Conservation (phyloP, 2,888 invertebrate species). For the Parelbella ahira region DNA sequence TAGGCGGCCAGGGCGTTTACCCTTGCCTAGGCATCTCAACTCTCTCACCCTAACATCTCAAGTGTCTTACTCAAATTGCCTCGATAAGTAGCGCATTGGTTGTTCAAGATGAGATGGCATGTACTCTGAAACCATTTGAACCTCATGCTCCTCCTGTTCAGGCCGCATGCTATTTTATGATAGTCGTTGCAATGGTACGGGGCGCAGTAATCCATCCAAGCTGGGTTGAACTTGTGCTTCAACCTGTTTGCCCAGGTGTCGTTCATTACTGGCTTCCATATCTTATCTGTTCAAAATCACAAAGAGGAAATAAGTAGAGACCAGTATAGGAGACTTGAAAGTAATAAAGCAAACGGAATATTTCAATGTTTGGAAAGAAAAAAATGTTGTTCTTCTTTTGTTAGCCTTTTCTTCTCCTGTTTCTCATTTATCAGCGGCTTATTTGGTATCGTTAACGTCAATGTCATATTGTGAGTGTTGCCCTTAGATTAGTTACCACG, state of each 20-base stretch:
- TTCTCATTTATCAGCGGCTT: no score
- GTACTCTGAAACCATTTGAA: slow-evolving; percentile 62
- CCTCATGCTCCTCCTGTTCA: slow-evolving; percentile 42
- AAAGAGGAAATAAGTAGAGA: not conserved
- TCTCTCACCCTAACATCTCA: no score
- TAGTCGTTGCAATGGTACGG: slow-evolving; percentile 59
- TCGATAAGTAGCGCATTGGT: slow-evolving; percentile 45
- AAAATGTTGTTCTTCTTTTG: no score
- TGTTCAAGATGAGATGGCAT: slow-evolving; percentile 56
- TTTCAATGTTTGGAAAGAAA: no score
- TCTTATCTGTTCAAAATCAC: slow-evolving; percentile 32
- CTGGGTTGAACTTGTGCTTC: slow-evolving; percentile 34
- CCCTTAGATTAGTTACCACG: no score
- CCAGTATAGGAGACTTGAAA: no score
- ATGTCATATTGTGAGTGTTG: no score
- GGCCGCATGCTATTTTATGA: slow-evolving; percentile 45
- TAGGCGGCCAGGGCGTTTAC: no score
- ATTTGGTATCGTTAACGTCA: no score
- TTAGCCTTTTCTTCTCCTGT: no score
- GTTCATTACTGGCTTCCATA: slow-evolving; percentile 43
- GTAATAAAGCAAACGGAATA: no score
- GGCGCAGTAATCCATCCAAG: slow-evolving; percentile 63
- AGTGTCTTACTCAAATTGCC: slow-evolving; percentile 52
- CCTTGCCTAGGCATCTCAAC: no score
- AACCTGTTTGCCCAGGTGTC: slow-evolving; percentile 30